Evolutionary conservation across 2,888 invertebrate species (phyloP), one percentile per base, ranked within the genome.

Genomic region (Dasysyrphus albostriatus): DNA sequence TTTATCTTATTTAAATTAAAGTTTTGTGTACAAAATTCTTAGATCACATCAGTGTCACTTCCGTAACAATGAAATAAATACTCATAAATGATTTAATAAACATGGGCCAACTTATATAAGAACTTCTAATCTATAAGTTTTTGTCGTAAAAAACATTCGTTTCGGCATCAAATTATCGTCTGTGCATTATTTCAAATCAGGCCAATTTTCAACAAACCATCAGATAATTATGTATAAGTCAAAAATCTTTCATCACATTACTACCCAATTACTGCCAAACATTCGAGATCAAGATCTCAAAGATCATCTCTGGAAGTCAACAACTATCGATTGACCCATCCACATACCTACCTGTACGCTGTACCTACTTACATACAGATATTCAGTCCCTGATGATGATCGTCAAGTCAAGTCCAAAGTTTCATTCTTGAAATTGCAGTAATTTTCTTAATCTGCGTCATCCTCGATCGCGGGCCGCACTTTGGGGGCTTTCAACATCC

Each of bases 361-460:
- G 8, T 47, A 47, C 16, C 47, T 47, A 16, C 44, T n/a, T 44
- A 44, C 44, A 44, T 1, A 44, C 7, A 16, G n/a, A 24, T 51
- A 51, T 51, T 12, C 59, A 19, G 19, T 19, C 1, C 9, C 4
- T 14, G 3, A 2, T 54, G 3, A 2, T 54, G 14, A 54, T 54
- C 70, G 58, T 80, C 58, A 78, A 70, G 24, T 24, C 24, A n/a
- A n/a, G n/a, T n/a, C n/a, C n/a, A 1, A 24, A 24, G 63, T 82
- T 78, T 78, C 56, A 70, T 56, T 51, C 63, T 56, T 65, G 32
- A 87, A 83, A 87, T 87, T 87, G 65, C 78, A 56, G 83, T 75
- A 87, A 87, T 87, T 87, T 87, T n/a, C 59, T 24, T 87, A 87
- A 87, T 87, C 87, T 87, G 42, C 87, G 78, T 87, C 87, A 70